phyloP scores from a whole-genome alignment of 2,888 invertebrate species.

The Homarus gammarus region DNA sequence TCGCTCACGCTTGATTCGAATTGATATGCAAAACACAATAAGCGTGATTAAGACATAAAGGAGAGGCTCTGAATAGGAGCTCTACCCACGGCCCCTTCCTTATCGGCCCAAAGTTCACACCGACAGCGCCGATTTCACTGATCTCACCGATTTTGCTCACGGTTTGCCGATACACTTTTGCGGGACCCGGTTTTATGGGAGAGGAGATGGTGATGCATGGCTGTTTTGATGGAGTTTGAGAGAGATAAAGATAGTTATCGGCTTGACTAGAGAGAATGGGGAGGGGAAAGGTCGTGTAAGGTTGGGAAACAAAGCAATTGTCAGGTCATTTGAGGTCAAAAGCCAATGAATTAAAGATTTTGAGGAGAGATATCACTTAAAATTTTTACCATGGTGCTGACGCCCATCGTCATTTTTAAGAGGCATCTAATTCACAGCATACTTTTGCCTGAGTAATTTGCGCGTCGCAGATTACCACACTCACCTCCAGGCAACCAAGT shows the following conservation, averaged over 20 bases:
- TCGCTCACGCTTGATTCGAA: conserved; percentile 65
- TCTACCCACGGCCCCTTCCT: conserved; percentile 38
- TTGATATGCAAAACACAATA: conserved; percentile 70
- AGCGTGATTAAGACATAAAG: conserved; percentile 71
- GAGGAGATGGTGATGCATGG: conserved; percentile 67
- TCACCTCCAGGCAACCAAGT: neutral
- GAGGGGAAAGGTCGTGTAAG: conserved; percentile 49
- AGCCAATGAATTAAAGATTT: conserved; percentile 28
- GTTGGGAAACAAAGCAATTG: conserved; percentile 62
- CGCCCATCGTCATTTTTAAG: neutral
- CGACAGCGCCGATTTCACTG: conserved; percentile 63
- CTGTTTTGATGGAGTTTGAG: conserved; percentile 64
- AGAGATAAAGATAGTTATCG: conserved; percentile 64
- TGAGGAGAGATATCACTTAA: conserved; percentile 3
- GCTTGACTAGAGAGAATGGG: conserved; percentile 38
- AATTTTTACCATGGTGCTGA: conserved; percentile 13
- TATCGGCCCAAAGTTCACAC: conserved; percentile 68
- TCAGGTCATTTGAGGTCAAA: conserved; percentile 58
- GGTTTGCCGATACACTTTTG: conserved; percentile 64
- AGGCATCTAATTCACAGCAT: neutral
- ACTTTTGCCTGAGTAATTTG: conserved; percentile 7
- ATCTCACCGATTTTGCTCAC: conserved; percentile 61
- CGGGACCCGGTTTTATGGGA: conserved; percentile 61
- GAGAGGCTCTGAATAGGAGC: conserved; percentile 58
- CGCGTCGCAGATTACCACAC: neutral